Base-by-base conservation (phyloP, 2,888 invertebrate genomes). In the Drosophila quinaria region DNA sequence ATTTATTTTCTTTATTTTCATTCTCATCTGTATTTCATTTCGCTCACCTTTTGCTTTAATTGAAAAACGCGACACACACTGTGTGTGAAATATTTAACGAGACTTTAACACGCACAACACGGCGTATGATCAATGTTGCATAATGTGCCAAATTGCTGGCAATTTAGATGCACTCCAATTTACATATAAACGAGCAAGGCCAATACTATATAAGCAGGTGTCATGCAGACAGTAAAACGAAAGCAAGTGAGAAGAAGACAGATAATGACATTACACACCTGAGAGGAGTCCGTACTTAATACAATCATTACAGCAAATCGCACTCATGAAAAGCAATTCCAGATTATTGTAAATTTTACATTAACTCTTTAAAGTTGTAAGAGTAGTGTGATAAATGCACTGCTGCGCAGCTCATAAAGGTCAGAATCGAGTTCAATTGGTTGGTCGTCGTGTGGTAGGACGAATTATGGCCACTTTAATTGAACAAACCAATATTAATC, bases 401-500 rank as follows among this genome's bases (percentile, higher is more conserved):
- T 52, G 10, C 13, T n/a, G 44, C n/a, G n/a, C 13, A 33, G 17
- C 1, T 44, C n/a, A 3, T 19, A n/a, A 6, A n/a, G 13, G 15
- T n/a, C 50, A 22, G 15, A 52, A 13, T 11, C 17, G 19, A 35
- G 42, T 25, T 51, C 55, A 56, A 70, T 63, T 65, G 54, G 37
- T 37, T 22, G 64, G 11, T 47, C 44, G 47, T 19, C 47, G 35
- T 84, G 84, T 65, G 87, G 76, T 68, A 50, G 56, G 56, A 55
- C 70, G 49, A 85, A 74, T 75, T 72, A 81, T 83, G 74, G 78
- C 66, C 62, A 74, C 82, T 81, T 87, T 79, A 84, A 87, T 87
- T 84, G 74, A 60, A 66, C 81, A 79, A 67, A 74, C 81, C 82
- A 62, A 78, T 74, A 81, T 84, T 84, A 80, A 88, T 88, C 82